Conservation (phyloP, 2,113 vertebrate species). For the Leucoraja erinaceus region DNA sequence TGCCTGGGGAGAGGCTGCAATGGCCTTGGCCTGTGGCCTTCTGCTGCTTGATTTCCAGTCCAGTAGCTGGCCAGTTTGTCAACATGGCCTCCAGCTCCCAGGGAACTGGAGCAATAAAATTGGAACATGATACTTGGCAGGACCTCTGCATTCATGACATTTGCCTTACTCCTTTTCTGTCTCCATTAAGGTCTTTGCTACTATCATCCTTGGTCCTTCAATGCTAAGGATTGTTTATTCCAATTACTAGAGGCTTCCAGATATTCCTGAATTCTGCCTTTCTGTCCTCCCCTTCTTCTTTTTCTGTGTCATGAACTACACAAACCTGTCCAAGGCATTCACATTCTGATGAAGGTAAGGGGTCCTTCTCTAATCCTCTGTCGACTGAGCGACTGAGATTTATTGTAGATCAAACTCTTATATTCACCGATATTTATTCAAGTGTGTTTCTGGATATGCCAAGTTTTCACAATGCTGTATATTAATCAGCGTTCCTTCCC, state of each 20-base stretch:
- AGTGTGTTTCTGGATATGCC: not conserved
- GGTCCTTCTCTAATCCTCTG: not conserved
- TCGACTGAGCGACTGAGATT: no score
- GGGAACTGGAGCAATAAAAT: not conserved
- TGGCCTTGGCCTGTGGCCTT: not conserved
- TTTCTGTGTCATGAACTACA: not conserved
- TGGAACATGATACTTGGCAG: not conserved
- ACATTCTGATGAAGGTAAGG: not conserved
- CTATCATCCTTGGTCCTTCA: not conserved
- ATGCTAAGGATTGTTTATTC: not conserved
- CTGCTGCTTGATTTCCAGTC: not conserved
- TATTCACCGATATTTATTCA: not conserved
- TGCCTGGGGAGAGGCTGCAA: not conserved
- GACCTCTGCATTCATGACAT: not conserved
- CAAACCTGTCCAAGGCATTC: not conserved
- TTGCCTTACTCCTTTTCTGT: not conserved
- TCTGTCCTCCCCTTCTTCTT: not conserved
- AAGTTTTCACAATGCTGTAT: not conserved
- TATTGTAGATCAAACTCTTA: not conserved
- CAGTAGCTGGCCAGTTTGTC: not conserved
- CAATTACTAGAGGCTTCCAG: not conserved
- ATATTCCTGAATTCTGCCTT: not conserved
- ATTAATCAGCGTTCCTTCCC: not conserved
- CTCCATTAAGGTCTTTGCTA: not conserved
- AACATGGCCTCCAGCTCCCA: not conserved